Percentiles rank a stretch among this genome's conserved stretches.
phyloP scores from a whole-genome alignment of 2,113 vertebrate genomes.

The Spea bombifrons region DNA sequence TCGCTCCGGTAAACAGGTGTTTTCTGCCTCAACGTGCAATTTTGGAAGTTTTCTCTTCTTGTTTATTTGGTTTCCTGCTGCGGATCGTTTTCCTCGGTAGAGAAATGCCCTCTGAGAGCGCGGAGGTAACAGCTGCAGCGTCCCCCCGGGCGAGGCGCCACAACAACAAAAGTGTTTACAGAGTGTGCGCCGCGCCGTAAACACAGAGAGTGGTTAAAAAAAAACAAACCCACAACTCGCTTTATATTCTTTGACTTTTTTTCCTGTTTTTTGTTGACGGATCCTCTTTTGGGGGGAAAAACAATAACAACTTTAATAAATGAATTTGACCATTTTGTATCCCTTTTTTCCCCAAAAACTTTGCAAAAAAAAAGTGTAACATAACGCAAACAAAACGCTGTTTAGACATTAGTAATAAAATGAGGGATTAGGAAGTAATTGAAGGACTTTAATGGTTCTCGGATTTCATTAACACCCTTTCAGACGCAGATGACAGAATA shows the following conservation, averaged over 20 bases:
- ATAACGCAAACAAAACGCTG: no score
- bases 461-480: slow-evolving; percentile 41
- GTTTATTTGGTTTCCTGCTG: slow-evolving; percentile 61
- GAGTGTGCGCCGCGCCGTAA: slow-evolving; percentile 35
- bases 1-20: slow-evolving; percentile 55
- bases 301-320: no score
- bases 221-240: neutral
- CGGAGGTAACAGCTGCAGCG: slow-evolving; percentile 57
- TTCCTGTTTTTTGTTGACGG: neutral
- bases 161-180: slow-evolving; percentile 64
- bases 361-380: no score
- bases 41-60: slow-evolving; percentile 53
- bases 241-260: neutral
- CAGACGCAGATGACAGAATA: slow-evolving; percentile 26
- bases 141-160: slow-evolving; percentile 60
- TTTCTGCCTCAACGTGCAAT: slow-evolving; percentile 7
- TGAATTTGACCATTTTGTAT: no score
- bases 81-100: slow-evolving; percentile 52
- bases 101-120: slow-evolving; percentile 58
- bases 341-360: no score
- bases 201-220: neutral
- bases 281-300: neutral
- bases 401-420: neutral
- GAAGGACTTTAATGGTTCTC: neutral
- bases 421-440: neutral